Base-by-base conservation (phyloP, 2,797 vertebrate species). In the Amblyopsis hoosieri region DNA sequence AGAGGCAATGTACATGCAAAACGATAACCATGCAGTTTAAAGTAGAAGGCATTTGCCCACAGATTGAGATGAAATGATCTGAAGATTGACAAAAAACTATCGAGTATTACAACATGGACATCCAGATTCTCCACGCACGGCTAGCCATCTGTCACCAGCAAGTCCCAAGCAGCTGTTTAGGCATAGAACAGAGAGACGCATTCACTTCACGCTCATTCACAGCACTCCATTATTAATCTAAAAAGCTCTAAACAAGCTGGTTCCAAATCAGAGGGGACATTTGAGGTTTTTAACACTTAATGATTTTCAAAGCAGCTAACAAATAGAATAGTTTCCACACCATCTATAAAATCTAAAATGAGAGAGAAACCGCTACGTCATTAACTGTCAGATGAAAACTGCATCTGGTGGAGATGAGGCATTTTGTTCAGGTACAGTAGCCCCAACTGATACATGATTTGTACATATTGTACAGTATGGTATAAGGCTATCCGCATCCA, bases 191-290 rank as follows among this genome's bases (percentile, higher is more conserved):
- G 62, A 85, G 67, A 81, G 62, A 58, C 58, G 67, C 75, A 57
- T 68, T 60, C 63, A 48, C 69, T 52, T 67, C 55, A 63, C 53
- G 61, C 45, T 61, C 72, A 71, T 86, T 85, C 72, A 79, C 71
- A 73, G 76, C 76, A 69, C 79, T 90, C 83, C 92, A 92, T 91
- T 83, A 89, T 91, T 90, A 82, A 90, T 73, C 70, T 67, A 70
- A 72, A 62, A 82, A 66, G 60, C 63, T 67, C 74, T 37, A 54
- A 47, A 54, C 80, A 72, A 64, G 66, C 68, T 5, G 64, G 62
- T 70, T 68, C 69, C 60, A 59, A 83, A 67, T 62, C 63, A 69
- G 31, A 62, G 60, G 68, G 29, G 47, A 42, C 37, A 69, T 67
- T 76, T 75, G 50, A 72, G 63, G 57, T 69, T 23, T 79, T 55